Evolutionary conservation across 2,888 invertebrate genomes (phyloP), one percentile per base, ranked within the genome.

Genomic region (Liopterus haemorrhoidalis): DNA sequence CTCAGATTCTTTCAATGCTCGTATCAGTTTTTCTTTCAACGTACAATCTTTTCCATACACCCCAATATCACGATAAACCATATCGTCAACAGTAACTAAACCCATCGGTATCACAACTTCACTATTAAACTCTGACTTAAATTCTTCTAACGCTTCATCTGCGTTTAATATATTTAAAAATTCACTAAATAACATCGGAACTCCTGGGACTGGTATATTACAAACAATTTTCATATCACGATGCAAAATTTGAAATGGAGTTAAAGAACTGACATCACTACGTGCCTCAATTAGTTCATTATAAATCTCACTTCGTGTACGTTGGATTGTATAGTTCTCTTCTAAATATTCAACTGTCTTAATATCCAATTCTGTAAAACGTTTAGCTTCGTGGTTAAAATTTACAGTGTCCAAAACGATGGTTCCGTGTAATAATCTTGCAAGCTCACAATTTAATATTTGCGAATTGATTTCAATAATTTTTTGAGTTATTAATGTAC

Each of bases 321-420:
- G 59, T 0, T 53, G 50, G 1, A 73, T 68, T 12, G 67, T 59
- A 20, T 76, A 70, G 1, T 73, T 47, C 3, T 66, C 62, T 56
- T 85, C 82, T 9, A 91, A 65, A 40, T 70, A 67, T 2, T 62
- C 50, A 1, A 77, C 70, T 2, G 82, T 71, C 38, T 75, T 67
- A 8, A 73, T 58, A 59, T 92, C 92, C 33, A 77, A 71, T 0
- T 73, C 67, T 0, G 81, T 86, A 0, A 76, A 80, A 52, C 83
- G 79, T 35, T 79, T 76, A 0, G 83, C 80, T 15, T 75, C 71
- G 21, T 71, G 69, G 0, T 79, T 79, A 54, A 90, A 79, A 59
- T 86, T 89, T 0, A 82, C 78, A 0, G 91, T 90, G 60, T 92
- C 92, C 54, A 86, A 68, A 32, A 91, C 64, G 49, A 92, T 90